Evolutionary conservation across 2,888 invertebrate genomes (phyloP).

Genomic region (Andrena hattorfiana): DNA sequence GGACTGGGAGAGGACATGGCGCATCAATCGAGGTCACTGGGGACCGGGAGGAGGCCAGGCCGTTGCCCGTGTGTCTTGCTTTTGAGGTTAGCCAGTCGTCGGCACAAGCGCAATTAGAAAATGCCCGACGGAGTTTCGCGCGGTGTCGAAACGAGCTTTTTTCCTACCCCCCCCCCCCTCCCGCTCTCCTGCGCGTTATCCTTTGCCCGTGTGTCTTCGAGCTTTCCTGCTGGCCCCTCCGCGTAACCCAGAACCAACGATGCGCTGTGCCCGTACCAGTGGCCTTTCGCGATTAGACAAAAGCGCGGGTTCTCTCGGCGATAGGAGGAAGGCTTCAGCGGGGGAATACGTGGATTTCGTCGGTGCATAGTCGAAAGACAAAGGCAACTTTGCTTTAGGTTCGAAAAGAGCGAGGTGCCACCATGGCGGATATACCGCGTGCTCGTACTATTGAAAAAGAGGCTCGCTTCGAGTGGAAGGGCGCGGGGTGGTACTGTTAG

Average conservation of each 20-base stretch:
- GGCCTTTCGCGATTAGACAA: not conserved
- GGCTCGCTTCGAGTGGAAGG: too few relatives aligned
- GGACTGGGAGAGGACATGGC: conserved; percentile 72
- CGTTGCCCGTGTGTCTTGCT: conserved; percentile 84
- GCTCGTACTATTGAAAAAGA: too few relatives aligned
- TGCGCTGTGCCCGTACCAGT: not conserved
- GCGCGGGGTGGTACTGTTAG: too few relatives aligned
- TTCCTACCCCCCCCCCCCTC: not conserved
- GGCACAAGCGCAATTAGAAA: conserved; percentile 80
- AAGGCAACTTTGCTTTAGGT: too few relatives aligned
- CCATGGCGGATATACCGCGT: too few relatives aligned
- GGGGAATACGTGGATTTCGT: not conserved
- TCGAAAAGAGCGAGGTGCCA: too few relatives aligned
- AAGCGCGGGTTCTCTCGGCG: not conserved
- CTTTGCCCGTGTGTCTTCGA: not conserved
- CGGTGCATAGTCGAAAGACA: too few relatives aligned
- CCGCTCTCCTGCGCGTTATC: not conserved
- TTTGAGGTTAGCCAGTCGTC: conserved; percentile 82
- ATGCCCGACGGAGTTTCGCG: conserved; percentile 67
- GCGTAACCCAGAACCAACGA: not conserved
- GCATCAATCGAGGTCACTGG: conserved; percentile 84
- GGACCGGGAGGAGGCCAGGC: conserved; percentile 84
- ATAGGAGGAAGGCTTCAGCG: not conserved
- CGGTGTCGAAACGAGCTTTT: conserved; percentile 55
- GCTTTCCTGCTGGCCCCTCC: not conserved